These are phyloP conservation scores for Nasonia longicornis DNA, from an alignment of 1,140 invertebrate species.

Conservation along the genomic window DNA sequence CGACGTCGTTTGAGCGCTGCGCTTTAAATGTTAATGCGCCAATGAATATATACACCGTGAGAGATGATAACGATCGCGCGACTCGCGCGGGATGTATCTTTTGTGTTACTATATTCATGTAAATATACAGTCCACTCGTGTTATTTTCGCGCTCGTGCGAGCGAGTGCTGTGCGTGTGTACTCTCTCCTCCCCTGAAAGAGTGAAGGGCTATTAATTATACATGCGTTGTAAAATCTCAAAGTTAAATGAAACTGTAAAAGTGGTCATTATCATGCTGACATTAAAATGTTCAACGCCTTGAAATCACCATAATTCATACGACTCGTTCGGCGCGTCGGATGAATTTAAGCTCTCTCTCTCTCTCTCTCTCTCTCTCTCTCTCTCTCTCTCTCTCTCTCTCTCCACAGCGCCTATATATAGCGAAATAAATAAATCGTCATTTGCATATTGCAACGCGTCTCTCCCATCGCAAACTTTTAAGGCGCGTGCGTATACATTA, in stretches of 20 bases:
- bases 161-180: no score
- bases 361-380: no score
- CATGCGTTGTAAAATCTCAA: constrained; percentile 26
- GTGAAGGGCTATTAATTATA: constrained; percentile 16
- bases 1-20: not conserved
- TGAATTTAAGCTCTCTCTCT: not conserved
- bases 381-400: no score
- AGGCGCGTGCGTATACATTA: not conserved
- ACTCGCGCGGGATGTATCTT: not conserved
- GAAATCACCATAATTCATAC: constrained; percentile 30
- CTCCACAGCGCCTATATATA: no score
- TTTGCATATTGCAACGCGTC: not conserved
- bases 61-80: not conserved
- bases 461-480: no score
- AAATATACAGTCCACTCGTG: not conserved
- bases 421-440: not conserved
- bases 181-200: not conserved
- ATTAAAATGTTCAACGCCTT: not conserved
- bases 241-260: constrained; percentile 31
- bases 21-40: constrained; percentile 3
- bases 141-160: not conserved
- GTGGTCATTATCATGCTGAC: constrained; percentile 27
- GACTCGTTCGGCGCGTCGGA: not conserved
- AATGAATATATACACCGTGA: not conserved
- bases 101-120: not conserved